A percentile compares a stretch with the other conserved stretches of the same genome.
These are phyloP conservation scores for Apistogramma diplotaenia DNA, from an alignment of 2,113 vertebrate genomes.

Conservation along the genomic window DNA sequence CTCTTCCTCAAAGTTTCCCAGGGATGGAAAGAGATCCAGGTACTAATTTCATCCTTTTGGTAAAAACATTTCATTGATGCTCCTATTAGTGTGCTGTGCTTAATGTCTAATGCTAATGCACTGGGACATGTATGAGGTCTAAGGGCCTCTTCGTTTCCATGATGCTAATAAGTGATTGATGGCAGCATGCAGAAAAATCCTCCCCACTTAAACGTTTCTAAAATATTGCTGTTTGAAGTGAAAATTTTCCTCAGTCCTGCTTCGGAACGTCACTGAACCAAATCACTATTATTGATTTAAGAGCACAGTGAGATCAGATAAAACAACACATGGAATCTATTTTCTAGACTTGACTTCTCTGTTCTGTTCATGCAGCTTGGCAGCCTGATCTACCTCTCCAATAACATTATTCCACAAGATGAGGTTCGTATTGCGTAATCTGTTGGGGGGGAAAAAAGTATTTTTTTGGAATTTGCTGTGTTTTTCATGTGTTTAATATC, in stretches of 20 bases:
- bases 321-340: not conserved
- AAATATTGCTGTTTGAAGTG: not conserved
- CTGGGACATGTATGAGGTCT: not conserved
- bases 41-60: slow-evolving; percentile 34
- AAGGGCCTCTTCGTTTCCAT: not conserved
- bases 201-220: not conserved
- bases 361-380: slow-evolving; percentile 81
- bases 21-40: slow-evolving; percentile 95
- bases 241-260: not conserved
- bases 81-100: not conserved
- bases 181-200: not conserved
- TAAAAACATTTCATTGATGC: accelerated
- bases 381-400: slow-evolving; percentile 83
- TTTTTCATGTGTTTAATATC: not conserved
- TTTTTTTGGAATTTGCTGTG: not conserved
- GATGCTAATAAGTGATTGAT: not conserved
- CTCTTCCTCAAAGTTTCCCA: slow-evolving; percentile 87
- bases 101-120: not conserved
- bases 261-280: not conserved
- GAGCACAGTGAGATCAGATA: not conserved
- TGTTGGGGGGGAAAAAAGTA: not conserved
- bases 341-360: not conserved
- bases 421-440: slow-evolving; percentile 41
- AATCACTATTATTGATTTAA: not conserved
- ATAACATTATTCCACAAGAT: slow-evolving; percentile 76